Conservation (phyloP, 2,797 vertebrate species). For the Anisognathus igniventris region DNA sequence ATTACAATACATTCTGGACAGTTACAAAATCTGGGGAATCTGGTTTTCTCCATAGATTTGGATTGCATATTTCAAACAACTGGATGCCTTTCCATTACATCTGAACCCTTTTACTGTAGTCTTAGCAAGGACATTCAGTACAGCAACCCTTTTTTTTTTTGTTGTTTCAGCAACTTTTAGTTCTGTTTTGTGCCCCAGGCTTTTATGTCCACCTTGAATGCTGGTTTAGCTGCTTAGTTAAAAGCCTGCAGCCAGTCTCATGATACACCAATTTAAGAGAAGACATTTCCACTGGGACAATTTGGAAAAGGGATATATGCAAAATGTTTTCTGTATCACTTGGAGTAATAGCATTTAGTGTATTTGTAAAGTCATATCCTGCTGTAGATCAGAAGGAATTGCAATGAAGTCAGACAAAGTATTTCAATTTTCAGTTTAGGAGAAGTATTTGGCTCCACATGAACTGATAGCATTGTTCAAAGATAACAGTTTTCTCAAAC, state of each 20-base stretch:
- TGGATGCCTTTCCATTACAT: background rate
- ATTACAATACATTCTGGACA: conserved; percentile 51
- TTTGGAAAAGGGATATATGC: background rate
- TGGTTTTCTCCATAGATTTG: background rate
- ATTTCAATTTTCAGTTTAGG: background rate
- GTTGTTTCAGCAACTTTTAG: background rate
- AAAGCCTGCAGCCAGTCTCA: background rate
- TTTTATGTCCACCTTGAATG: background rate
- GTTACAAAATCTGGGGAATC: conserved; percentile 19
- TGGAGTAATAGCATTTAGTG: background rate
- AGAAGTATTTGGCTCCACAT: background rate
- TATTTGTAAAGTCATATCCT: background rate
- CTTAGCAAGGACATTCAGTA: background rate
- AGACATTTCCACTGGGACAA: background rate
- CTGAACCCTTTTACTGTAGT: background rate
- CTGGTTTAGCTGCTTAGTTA: background rate
- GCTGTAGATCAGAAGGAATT: background rate
- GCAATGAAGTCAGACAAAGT: background rate
- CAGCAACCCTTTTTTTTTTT: background rate
- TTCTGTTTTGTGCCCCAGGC: background rate
- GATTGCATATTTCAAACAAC: background rate
- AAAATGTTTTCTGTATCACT: background rate
- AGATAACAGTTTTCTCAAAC: background rate
- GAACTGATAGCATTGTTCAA: background rate
- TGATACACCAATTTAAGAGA: background rate